phyloP scores from a whole-genome alignment of 2,888 invertebrate species.

The Melipona bicolor region DNA sequence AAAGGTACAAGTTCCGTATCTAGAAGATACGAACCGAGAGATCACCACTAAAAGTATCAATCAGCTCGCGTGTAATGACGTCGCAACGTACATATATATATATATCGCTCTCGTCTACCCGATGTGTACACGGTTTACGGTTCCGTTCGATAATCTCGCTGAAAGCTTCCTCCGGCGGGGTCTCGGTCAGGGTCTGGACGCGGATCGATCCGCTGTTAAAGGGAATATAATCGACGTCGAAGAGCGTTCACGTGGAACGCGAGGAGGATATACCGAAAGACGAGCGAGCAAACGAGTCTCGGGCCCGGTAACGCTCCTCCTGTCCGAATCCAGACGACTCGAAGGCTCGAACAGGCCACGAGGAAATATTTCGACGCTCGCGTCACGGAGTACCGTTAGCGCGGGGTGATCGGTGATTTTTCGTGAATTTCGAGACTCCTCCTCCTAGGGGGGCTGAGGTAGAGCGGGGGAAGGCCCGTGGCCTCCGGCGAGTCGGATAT shows the following conservation, averaged over 20 bases:
- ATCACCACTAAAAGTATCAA: background rate
- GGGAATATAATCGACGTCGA: conserved; percentile 11
- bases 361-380: conserved; percentile 75
- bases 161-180: background rate
- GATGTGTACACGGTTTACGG: background rate
- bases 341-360: conserved; percentile 19
- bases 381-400: conserved; percentile 77
- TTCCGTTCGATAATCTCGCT: conserved; percentile 1
- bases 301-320: conserved; percentile 50
- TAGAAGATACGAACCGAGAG: background rate
- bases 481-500: conserved; percentile 49
- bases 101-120: background rate
- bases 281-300: background rate
- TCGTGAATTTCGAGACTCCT: conserved; percentile 66
- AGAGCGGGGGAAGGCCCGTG: too few relatives aligned
- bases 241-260: background rate
- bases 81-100: background rate
- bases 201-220: conserved; percentile 23
- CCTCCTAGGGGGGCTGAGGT: background rate
- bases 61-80: background rate
- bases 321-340: conserved; percentile 11
- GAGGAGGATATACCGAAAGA: background rate
- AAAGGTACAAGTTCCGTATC: background rate
- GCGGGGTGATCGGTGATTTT: conserved; percentile 68
- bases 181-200: background rate